Evolutionary conservation across 2,113 vertebrate genomes (phyloP).

Genomic region (Corydoras sp.): DNA sequence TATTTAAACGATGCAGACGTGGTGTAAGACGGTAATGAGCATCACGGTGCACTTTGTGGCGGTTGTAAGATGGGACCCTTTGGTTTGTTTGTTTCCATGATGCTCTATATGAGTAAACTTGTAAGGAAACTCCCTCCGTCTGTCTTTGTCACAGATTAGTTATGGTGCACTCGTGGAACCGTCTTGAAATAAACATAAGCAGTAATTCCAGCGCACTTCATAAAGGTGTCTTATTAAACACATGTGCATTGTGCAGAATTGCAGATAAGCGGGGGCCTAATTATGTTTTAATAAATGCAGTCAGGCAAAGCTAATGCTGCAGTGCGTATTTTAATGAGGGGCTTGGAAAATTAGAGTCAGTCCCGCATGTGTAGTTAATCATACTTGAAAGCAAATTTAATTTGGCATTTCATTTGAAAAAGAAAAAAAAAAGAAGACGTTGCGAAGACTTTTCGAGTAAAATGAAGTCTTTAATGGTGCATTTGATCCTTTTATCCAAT

Average conservation of each 20-base stretch:
- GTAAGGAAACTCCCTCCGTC: conserved; percentile 6
- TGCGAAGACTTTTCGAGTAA: conserved; percentile 12
- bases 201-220: conserved; percentile 30
- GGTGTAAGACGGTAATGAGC: no score
- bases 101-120: conserved; percentile 1
- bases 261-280: conserved; percentile 36
- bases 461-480: conserved; percentile 12
- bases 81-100: no score
- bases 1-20: no score
- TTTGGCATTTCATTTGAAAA: conserved; percentile 26
- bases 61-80: background rate
- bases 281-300: conserved; percentile 42
- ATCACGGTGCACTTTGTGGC: background rate
- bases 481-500: conserved; percentile 9
- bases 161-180: conserved; percentile 21
- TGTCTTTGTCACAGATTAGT: conserved; percentile 32
- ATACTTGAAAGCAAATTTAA: conserved; percentile 33
- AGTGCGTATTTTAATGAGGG: conserved; percentile 43
- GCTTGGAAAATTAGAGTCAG: conserved; percentile 37
- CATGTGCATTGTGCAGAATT: conserved; percentile 32
- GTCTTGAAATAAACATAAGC: conserved; percentile 25
- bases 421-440: conserved; percentile 3
- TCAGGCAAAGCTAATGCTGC: conserved; percentile 45
- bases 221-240: conserved; percentile 37
- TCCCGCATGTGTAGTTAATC: conserved; percentile 28